phyloP scores from a whole-genome alignment of 2,888 invertebrate genomes.

The Tipula lateralis region DNA sequence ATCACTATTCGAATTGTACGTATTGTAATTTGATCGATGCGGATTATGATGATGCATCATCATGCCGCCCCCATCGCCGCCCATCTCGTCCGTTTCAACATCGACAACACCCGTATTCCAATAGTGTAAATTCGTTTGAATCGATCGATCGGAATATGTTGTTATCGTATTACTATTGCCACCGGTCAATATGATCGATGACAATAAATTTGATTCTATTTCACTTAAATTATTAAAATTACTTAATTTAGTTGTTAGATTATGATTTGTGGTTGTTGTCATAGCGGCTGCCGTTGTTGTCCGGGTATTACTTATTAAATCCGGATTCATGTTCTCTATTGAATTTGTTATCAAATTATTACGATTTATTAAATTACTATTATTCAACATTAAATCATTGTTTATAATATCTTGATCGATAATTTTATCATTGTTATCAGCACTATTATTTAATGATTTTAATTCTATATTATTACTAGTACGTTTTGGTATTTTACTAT shows the following conservation, averaged over 20 bases:
- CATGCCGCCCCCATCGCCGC: background rate
- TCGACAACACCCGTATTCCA: background rate
- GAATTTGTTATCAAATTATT: conserved; percentile 40
- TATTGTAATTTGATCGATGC: background rate
- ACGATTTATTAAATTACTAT: background rate
- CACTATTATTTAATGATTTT: conserved; percentile 35
- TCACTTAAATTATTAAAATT: conserved; percentile 50
- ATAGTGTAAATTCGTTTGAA: conserved; percentile 25
- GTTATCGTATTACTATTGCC: conserved; percentile 58
- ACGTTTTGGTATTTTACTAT: conserved; percentile 60
- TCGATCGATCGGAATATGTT: conserved; percentile 52
- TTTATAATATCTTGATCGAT: conserved; percentile 51
- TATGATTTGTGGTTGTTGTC: conserved; percentile 28
- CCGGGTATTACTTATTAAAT: conserved; percentile 50
- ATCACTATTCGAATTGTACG: background rate
- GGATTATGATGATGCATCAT: background rate
- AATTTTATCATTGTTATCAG: conserved; percentile 42
- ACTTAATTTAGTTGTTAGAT: background rate
- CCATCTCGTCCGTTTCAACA: background rate
- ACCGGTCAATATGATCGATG: conserved; percentile 43
- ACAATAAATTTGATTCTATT: conserved; percentile 39
- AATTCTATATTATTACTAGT: conserved; percentile 44
- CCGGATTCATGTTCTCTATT: conserved; percentile 45
- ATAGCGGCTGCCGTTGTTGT: conserved; percentile 53
- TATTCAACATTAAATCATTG: conserved; percentile 45